A percentile compares a stretch with the other conserved stretches of the same genome.
phyloP scores from a whole-genome alignment of 2,888 invertebrate genomes.

The Omphaloscelis lunosa region DNA sequence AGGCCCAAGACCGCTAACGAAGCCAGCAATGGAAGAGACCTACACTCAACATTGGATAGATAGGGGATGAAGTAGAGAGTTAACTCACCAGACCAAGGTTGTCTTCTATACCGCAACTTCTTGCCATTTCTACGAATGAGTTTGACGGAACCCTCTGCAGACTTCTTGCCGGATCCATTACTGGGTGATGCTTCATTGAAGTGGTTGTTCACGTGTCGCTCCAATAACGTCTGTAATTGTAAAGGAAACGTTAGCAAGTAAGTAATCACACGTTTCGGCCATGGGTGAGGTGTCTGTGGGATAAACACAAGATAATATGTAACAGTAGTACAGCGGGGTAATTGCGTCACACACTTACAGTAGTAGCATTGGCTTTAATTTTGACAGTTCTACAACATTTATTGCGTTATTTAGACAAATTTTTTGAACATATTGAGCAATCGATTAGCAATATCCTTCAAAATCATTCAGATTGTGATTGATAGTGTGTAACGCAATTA shows the following conservation, averaged over 20 bases:
- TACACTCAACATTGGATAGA: background rate
- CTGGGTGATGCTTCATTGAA: constrained; percentile 93
- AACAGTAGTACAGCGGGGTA: constrained; percentile 8
- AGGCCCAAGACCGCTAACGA: background rate
- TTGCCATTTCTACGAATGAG: constrained; percentile 96
- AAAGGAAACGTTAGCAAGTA: constrained; percentile 36
- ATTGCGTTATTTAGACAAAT: no score
- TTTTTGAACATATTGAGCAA: no score
- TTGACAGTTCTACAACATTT: no score
- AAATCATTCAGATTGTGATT: no score
- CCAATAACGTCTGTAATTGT: constrained; percentile 93
- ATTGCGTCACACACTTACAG: no score
- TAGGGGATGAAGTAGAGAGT: background rate
- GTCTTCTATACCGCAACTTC: constrained; percentile 95
- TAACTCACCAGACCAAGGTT: constrained; percentile 96
- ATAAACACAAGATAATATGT: constrained; percentile 12
- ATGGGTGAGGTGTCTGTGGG: constrained; percentile 23
- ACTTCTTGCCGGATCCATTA: constrained; percentile 92
- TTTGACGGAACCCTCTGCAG: constrained; percentile 94
- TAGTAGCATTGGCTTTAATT: no score
- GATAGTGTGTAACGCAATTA: no score
- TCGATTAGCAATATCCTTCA: no score
- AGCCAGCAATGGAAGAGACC: background rate
- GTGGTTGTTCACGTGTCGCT: constrained; percentile 98
- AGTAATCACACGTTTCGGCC: constrained; percentile 16